Conservation (phyloP, 2,113 vertebrate species). For the Aleadryas rufinucha region DNA sequence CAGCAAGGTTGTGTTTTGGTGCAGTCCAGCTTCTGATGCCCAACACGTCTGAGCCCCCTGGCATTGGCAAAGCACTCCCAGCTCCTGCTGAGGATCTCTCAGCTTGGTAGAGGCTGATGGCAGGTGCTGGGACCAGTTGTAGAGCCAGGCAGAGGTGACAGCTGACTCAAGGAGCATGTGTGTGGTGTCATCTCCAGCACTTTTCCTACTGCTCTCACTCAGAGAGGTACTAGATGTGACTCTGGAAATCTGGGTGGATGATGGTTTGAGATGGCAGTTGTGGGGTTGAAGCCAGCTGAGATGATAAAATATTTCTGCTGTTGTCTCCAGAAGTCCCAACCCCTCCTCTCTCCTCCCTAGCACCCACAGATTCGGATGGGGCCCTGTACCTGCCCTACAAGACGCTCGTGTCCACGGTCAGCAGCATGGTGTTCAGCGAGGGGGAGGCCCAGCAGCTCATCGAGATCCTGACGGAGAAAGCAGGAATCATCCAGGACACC, state of each 20-base stretch:
- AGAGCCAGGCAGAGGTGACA: neutral
- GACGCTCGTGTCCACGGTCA: constrained; percentile 82
- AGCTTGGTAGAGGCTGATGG: neutral
- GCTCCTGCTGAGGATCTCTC: neutral
- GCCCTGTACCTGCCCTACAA: constrained; percentile 87
- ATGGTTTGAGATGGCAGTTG: neutral
- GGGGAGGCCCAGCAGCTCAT: constrained; percentile 88
- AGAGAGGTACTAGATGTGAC: neutral
- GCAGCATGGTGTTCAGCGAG: constrained; percentile 88
- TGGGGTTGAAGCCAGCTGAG: neutral
- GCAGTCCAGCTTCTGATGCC: neutral
- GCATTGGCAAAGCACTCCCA: neutral
- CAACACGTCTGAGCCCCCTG: neutral
- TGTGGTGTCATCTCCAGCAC: neutral
- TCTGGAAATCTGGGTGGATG: neutral
- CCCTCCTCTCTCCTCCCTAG: constrained; percentile 4
- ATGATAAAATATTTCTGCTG: neutral
- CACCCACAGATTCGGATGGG: constrained; percentile 66
- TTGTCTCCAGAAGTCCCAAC: neutral
- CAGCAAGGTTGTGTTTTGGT: neutral
- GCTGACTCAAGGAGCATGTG: neutral
- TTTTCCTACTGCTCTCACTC: neutral
- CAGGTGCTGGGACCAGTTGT: neutral
- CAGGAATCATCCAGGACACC: constrained; percentile 83
- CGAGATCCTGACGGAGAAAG: constrained; percentile 89